Conservation (phyloP, 1,140 invertebrate genomes). For the Drosophila baimaii region DNA sequence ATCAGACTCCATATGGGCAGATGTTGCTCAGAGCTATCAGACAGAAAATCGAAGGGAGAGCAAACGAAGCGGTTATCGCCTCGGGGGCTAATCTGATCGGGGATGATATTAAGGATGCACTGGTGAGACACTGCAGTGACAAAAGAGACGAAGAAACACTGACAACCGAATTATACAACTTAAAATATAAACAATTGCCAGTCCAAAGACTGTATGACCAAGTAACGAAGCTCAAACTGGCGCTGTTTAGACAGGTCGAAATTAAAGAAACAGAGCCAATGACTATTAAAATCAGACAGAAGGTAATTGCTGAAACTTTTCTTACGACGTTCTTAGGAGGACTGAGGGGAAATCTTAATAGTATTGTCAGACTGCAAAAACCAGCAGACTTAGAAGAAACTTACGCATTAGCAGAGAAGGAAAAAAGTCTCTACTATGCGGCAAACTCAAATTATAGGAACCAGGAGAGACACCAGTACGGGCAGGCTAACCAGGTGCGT, state of each 20-base stretch:
- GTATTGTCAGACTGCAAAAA: background rate
- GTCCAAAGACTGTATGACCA: background rate
- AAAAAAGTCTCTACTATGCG: constrained; percentile 1
- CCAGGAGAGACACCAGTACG: background rate
- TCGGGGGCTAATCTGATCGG: too few relatives aligned
- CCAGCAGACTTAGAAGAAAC: background rate
- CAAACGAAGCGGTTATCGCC: too few relatives aligned
- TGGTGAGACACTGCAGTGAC: constrained; percentile 4
- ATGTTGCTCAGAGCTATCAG: too few relatives aligned
- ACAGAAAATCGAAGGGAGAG: too few relatives aligned
- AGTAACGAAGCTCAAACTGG: constrained; percentile 1
- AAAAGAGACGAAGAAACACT: constrained; percentile 4
- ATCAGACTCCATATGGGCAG: too few relatives aligned
- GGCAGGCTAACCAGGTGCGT: background rate
- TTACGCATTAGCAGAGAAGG: background rate
- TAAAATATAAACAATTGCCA: constrained; percentile 2
- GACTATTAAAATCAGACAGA: background rate
- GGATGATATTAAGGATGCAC: constrained; percentile 1
- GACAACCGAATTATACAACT: background rate
- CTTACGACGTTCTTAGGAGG: background rate
- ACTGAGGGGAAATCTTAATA: background rate
- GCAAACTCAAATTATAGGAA: constrained; percentile 4
- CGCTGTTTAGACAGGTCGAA: constrained; percentile 1
- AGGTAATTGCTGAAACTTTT: constrained; percentile 8
- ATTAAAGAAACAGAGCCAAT: constrained; percentile 6